These are phyloP conservation scores for Hepsetus odoe DNA, from an alignment of 2,113 vertebrate genomes.

Conservation along the genomic window DNA sequence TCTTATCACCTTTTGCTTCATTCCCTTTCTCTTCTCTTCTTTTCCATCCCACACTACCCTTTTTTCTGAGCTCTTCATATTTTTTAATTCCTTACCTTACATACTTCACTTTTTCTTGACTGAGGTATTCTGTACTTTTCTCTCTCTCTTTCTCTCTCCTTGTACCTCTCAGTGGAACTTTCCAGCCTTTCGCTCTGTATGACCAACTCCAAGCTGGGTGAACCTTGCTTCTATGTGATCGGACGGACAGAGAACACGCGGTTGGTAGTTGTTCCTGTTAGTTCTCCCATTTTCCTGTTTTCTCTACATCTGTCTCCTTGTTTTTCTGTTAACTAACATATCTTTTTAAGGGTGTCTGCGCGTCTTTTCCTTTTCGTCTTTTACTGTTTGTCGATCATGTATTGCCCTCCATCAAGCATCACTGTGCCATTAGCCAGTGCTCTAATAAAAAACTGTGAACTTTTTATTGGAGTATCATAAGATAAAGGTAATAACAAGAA, in stretches of 20 bases:
- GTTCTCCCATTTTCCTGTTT: slow-evolving; percentile 70
- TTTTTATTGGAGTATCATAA: not conserved
- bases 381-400: not conserved
- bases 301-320: slow-evolving; percentile 42
- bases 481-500: too few relatives aligned
- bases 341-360: not conserved
- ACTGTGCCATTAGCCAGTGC: slow-evolving; percentile 1
- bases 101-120: not conserved
- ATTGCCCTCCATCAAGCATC: not conserved
- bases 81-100: slow-evolving; percentile 11
- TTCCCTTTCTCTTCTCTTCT: not conserved
- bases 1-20: slow-evolving; percentile 5
- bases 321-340: slow-evolving; percentile 40
- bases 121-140: not conserved
- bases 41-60: not conserved
- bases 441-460: not conserved
- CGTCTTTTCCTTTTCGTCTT: not conserved
- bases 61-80: slow-evolving; percentile 8
- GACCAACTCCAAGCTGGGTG: slow-evolving; percentile 84
- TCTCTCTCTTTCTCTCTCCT: slow-evolving; percentile 12
- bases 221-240: slow-evolving; percentile 85
- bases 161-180: slow-evolving; percentile 75
- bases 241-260: slow-evolving; percentile 85
- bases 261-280: slow-evolving; percentile 87
- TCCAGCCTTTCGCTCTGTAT: slow-evolving; percentile 84